Evolutionary conservation across 2,888 invertebrate genomes (phyloP), one percentile per base, ranked within the genome.

Genomic region (Drosophila diplacantha): DNA sequence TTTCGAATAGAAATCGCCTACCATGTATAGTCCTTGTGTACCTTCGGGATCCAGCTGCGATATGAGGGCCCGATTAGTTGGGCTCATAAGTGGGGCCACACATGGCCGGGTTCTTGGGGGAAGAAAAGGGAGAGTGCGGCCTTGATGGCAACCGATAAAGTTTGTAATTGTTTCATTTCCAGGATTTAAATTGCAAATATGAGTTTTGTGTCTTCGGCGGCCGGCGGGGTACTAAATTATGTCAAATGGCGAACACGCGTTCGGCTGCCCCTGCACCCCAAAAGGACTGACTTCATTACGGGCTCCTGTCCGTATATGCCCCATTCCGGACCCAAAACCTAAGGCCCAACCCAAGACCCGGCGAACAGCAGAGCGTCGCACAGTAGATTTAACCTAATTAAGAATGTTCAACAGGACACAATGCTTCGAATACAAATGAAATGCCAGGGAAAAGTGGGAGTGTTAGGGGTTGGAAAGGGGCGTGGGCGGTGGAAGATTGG

Each of bases 311-410:
- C 39, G 26, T 24, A 16, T 35, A 26, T 24, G 7, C 32, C 53
- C 32, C 63, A 16, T 31, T 57, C 49, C 34, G 44, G 31, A 29
- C 53, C 52, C 51, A 56, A 52, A 46, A 52, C 60, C 63, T 14
- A 52, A 38, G 71, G 60, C 73, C 72, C 64, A 65, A 58, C 53
- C 71, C 34, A 53, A 54, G 64, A 69, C 64, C 55, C 73, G 61
- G 80, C 29, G 5, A 44, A 20, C 44, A 31, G 44, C 44, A 20
- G 29, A 46, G 44, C 80, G 73, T 63, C 59, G 75, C 75, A 78
- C 83, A 84, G 85, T 84, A 84, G 86, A 86, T 84, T 86, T 86
- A 85, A 85, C 86, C 86, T 85, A 85, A 85, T 85, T 85, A 85
- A 86, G 86, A 85, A 85, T 85, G 85, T 85, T 85, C 76, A 85